Base-by-base conservation (phyloP, 1,140 invertebrate species). In the Proales similis region DNA sequence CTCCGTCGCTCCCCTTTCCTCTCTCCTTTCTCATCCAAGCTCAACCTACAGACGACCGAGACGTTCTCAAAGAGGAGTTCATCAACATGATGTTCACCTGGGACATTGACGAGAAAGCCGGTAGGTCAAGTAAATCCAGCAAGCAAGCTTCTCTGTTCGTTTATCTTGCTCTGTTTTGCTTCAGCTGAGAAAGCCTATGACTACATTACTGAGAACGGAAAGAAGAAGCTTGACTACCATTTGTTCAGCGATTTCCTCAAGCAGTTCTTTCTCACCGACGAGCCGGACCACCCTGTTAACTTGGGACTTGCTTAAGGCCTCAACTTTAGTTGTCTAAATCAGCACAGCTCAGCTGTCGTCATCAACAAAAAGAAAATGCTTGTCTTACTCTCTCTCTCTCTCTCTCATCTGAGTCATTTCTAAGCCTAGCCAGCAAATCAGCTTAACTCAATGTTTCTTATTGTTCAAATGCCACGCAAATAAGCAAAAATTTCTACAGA, bases 161-260 rank as follows among this genome's bases (percentile, higher is more conserved):
- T 45, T 45, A 6, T 9, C 11, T 36, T 36, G 17, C n/a, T 36
- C 11, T 36, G 11, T 11, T 36, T 36, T 11, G 11, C n/a, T 11
- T 6, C 6, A 45, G 48, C 48, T 33, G 32, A 12, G n/a, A 63
- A 63, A 17, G 62, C 62, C 11, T 63, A 12, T 51, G 62, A 63
- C 27, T 49, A 9, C 26, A 51, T 63, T 6, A 63, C 62, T 12
- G 62, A 63, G 36, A 42, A 30, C 53, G 62, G 62, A 1, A 36
- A 48, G 6, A 45, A 43, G 12, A 49, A 49, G 33, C 49, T 63
- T 47, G 62, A 63, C n/a, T 63, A 63, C 19, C 38, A 63, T 48
- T 48, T 63, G 7, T 63, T 63, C 27, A 49, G 47, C 17, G 48
- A 49, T 45, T 49, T 63, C 33, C 32, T 63, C 38, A 63, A 63